Conservation (phyloP, 2,113 vertebrate species). For the Larimichthys polyactis region DNA sequence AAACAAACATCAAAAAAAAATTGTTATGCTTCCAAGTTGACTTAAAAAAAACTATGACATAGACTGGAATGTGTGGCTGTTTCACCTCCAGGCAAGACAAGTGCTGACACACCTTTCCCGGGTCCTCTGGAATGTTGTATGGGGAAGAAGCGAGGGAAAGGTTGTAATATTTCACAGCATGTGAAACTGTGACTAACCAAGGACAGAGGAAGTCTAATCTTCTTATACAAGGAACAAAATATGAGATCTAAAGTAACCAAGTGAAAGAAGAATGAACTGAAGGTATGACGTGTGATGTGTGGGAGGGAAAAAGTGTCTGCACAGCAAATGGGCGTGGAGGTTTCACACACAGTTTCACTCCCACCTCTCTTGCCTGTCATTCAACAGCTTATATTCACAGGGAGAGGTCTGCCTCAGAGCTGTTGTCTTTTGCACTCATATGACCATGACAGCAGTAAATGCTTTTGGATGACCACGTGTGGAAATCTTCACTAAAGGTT, state of each 20-base stretch:
- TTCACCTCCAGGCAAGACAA: constrained; percentile 29
- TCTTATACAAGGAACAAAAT: neutral
- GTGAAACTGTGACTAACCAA: neutral
- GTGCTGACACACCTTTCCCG: constrained; percentile 51
- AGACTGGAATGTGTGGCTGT: constrained; percentile 1
- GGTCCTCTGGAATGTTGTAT: constrained; percentile 52
- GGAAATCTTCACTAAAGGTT: neutral
- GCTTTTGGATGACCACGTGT: neutral
- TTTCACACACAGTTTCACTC: constrained; percentile 55
- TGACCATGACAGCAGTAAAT: neutral
- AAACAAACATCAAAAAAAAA: too few species aligned
- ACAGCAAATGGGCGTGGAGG: constrained; percentile 58
- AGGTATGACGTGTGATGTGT: neutral
- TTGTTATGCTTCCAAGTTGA: neutral
- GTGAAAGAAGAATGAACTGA: neutral
- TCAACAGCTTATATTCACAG: constrained; percentile 21
- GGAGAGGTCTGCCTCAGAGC: neutral
- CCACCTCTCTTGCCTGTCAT: constrained; percentile 26
- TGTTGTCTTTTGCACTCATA: neutral
- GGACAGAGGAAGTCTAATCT: neutral
- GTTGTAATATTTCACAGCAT: neutral
- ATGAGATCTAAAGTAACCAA: neutral
- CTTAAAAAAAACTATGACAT: neutral
- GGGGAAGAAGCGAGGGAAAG: neutral
- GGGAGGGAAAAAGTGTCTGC: constrained; percentile 9